Conservation (phyloP, 2,797 vertebrate species). For the Acanthiza pusilla region DNA sequence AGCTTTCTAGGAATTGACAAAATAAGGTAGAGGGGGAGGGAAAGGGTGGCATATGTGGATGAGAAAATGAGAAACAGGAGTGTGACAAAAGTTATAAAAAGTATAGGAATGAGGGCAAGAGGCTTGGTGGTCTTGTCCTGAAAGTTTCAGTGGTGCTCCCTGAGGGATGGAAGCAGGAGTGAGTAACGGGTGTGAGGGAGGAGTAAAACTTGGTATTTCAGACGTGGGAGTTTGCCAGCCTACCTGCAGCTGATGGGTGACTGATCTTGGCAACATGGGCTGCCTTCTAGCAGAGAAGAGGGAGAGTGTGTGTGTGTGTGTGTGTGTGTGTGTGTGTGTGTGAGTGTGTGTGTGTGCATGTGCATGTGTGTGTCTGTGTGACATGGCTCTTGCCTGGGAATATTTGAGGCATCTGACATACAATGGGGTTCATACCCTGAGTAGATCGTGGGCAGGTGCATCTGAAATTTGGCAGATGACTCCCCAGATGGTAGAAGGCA, state of each 20-base stretch:
- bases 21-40: neutral
- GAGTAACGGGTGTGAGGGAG: neutral
- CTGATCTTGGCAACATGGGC: neutral
- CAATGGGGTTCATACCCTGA: neutral
- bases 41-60: neutral
- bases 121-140: neutral
- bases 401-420: neutral
- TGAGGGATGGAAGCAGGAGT: neutral
- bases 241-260: neutral
- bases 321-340: no score
- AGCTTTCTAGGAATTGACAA: slow-evolving; percentile 3
- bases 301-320: no score
- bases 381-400: neutral
- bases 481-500: neutral
- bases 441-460: neutral
- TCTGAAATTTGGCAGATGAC: neutral
- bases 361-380: no score
- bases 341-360: no score
- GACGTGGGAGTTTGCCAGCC: neutral
- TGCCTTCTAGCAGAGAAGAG: neutral
- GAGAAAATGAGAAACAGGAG: neutral
- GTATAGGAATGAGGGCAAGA: neutral
- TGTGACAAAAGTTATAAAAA: neutral
- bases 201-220: neutral
- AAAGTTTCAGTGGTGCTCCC: neutral